Base-by-base conservation (phyloP, 2,888 invertebrate species). In the Galerucella nymphaeae region DNA sequence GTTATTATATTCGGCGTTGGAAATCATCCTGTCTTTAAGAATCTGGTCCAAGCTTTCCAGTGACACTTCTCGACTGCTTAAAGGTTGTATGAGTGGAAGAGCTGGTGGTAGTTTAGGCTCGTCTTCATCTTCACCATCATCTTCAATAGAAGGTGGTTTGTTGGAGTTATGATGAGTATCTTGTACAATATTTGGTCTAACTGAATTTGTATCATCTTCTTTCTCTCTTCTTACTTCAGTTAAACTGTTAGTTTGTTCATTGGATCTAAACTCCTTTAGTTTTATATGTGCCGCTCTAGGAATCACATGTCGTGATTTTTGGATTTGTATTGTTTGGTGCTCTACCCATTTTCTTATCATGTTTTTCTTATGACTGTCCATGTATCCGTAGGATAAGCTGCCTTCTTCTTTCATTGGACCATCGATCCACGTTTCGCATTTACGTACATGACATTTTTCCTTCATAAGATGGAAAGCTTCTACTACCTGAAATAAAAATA, bases 261-360 rank as follows among this genome's bases (percentile, higher is more conserved):
- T 89, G 2, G 88, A 88, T 83, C 92, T 93, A 80, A 92, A 90
- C 77, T 89, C 77, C 85, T 82, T 78, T 0, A 65, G 57, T 66
- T 66, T 75, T 42, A 71, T 41, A 55, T 61, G 57, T n/a, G 67
- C 59, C 11, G 64, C 55, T 71, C 73, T 77, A 16, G 77, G 77
- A 70, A 75, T 78, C 8, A 87, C 85, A 79, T 82, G 75, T 86
- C 78, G 88, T 1, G 90, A 90, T 82, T 91, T 91, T 83, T 93
- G 92, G 78, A 95, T 93, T 87, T 95, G 94, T 18, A 92, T 91
- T 0, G 94, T 94, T 86, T 96, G 96, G 83, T 95, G 95, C 86
- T 96, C 96, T 1, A 96, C 96, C 96, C 96, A 96, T 83, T 96
- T 94, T 63, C 95, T 89, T 66, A 96, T 96, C 96, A 96, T 96